Evolutionary conservation across 2,888 invertebrate species (phyloP), one percentile per base, ranked within the genome.

Genomic region (Ellobium chinense): DNA sequence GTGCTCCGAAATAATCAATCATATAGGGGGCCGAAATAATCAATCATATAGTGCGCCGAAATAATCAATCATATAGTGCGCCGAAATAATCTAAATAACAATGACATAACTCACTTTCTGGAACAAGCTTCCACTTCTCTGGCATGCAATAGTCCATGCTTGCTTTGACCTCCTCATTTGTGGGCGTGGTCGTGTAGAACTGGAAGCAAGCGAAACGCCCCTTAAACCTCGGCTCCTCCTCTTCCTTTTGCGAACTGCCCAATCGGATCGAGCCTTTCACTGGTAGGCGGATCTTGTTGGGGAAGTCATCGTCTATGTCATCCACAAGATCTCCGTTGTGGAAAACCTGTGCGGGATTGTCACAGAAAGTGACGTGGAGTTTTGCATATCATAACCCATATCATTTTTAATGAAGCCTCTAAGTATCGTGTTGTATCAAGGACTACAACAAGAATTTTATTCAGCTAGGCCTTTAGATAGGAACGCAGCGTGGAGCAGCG

Each of bases 291-390:
- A 87, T 86, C 62, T 84, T 80, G 75, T 86, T 86, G 68, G 85
- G 86, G 73, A 86, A 86, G 37, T 86, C 86, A 58, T 86, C 85
- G 56, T 87, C 86, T 1, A 84, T 80, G 66, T 86, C 79, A 29
- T 85, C 84, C 18, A 84, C 80, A 2, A 81, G 54, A 12, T 82
- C 69, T 1, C 86, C 85, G 77, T 87, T 82, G 62, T 82, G 83
- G 65, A 81, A 86, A 0, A 83, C 69, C 83, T 83, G 58, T 4
- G 27, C 1, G n/a, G 21, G 14, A 9, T 27, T 18, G 18, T 4
- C 7, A 18, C 9, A 46, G 4, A 60, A 36, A 34, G 21, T 31
- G 24, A 58, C 12, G 18, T 58, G n/a, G 12, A 58, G 58, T 18
- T 46, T 46, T 46, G 46, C 46, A 46, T 18, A 46, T 46, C 7